phyloP scores from a whole-genome alignment of 1,140 invertebrate genomes.

The Helicoverpa zea region DNA sequence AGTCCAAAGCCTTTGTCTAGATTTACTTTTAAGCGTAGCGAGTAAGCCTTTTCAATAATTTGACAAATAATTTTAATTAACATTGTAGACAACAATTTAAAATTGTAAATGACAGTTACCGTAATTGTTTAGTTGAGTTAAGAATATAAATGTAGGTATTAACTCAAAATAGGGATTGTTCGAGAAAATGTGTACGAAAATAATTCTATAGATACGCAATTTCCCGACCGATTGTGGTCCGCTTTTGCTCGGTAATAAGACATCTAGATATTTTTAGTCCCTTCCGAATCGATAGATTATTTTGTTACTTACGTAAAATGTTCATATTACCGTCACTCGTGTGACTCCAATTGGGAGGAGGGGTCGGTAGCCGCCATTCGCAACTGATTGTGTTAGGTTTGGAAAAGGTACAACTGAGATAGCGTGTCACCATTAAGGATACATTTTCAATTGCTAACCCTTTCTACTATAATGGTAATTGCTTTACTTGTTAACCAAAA shows the following conservation, averaged over 20 bases:
- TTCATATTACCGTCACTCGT: neutral
- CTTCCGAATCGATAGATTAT: neutral
- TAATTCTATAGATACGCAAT: too few relatives aligned
- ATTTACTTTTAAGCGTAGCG: neutral
- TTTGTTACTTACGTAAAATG: neutral
- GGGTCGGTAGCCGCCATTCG: neutral
- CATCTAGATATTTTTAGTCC: neutral
- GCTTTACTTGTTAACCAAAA: constrained; percentile 6
- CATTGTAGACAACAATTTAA: neutral
- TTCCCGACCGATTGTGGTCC: too few relatives aligned
- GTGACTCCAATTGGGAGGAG: neutral
- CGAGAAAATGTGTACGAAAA: too few relatives aligned
- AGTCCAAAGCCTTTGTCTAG: constrained; percentile 6
- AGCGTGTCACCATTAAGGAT: constrained; percentile 21
- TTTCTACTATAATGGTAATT: constrained; percentile 3
- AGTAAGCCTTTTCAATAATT: neutral
- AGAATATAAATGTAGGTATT: too few relatives aligned
- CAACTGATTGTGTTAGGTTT: constrained; percentile 20
- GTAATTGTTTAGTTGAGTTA: too few relatives aligned
- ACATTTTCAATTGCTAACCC: constrained; percentile 22
- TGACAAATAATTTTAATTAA: neutral
- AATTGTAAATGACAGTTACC: too few relatives aligned
- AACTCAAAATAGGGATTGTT: too few relatives aligned
- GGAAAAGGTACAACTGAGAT: constrained; percentile 10
- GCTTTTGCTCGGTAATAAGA: neutral